phyloP scores from a whole-genome alignment of 2,113 vertebrate genomes.

The Malurus alboscapulatus region DNA sequence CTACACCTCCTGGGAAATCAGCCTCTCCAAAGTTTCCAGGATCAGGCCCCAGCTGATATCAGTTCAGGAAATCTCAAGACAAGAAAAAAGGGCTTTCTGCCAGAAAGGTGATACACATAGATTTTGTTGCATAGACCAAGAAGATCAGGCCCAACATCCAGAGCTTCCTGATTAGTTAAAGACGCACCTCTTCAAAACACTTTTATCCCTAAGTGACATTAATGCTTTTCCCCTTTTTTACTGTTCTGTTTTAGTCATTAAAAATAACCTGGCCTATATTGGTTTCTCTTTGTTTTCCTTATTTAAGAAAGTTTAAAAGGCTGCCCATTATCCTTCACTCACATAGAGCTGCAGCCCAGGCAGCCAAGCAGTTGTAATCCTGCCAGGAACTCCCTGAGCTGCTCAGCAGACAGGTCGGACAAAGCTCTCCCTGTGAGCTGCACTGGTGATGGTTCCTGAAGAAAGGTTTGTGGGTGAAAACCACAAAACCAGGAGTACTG shows the following conservation, averaged over 20 bases:
- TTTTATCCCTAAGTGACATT: not conserved
- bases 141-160: not conserved
- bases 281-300: not conserved
- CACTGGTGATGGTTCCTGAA: not conserved
- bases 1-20: not conserved
- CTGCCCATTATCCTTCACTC: not conserved
- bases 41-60: not conserved
- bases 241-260: not conserved
- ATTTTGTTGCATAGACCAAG: constrained; percentile 1
- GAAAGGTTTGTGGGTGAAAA: not conserved
- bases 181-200: not conserved
- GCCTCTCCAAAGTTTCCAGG: not conserved
- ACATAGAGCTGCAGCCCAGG: not conserved
- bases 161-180: constrained; percentile 46
- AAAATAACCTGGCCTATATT: not conserved
- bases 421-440: not conserved
- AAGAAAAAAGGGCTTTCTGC: not conserved
- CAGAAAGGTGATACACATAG: not conserved
- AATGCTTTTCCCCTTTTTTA: not conserved
- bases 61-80: not conserved
- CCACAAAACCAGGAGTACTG: not conserved
- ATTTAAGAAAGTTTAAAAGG: not conserved
- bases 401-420: not conserved
- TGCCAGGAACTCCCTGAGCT: not conserved
- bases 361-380: not conserved